These are phyloP conservation scores for Aphidius colemani DNA, from an alignment of 2,888 invertebrate genomes.

Conservation along the genomic window DNA sequence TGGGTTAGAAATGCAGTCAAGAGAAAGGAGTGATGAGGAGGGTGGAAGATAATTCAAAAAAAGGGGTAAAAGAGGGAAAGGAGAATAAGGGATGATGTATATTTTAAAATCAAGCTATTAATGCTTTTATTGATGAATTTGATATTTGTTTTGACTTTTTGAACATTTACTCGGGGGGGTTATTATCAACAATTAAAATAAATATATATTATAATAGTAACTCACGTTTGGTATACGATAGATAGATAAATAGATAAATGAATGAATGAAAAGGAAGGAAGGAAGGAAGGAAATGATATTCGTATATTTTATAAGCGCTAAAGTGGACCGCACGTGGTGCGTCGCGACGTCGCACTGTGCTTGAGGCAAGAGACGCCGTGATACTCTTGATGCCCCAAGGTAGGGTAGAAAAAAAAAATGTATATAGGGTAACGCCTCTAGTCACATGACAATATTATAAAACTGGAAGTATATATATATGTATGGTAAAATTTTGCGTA, in stretches of 20 bases:
- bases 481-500: slow-evolving; percentile 5
- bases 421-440: slow-evolving; percentile 56
- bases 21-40: too few species aligned
- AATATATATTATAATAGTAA: too few species aligned
- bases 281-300: slow-evolving; percentile 43
- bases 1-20: too few species aligned
- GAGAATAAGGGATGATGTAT: too few species aligned
- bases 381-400: slow-evolving; percentile 42
- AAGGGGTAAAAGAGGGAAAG: background rate
- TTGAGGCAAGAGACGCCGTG: slow-evolving; percentile 55
- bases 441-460: slow-evolving; percentile 44
- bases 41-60: too few species aligned
- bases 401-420: slow-evolving; percentile 32
- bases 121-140: too few species aligned
- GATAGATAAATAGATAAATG: slow-evolving; percentile 10
- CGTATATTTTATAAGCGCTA: slow-evolving; percentile 38
- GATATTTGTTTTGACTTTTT: too few species aligned
- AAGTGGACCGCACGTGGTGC: slow-evolving; percentile 59
- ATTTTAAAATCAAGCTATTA: too few species aligned
- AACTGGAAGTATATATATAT: slow-evolving; percentile 17
- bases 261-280: slow-evolving; percentile 18
- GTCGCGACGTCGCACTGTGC: slow-evolving; percentile 61
- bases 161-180: too few species aligned
- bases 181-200: too few species aligned
- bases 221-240: background rate